Conservation (phyloP, 2,888 invertebrate genomes). For the Abrostola triplasia region DNA sequence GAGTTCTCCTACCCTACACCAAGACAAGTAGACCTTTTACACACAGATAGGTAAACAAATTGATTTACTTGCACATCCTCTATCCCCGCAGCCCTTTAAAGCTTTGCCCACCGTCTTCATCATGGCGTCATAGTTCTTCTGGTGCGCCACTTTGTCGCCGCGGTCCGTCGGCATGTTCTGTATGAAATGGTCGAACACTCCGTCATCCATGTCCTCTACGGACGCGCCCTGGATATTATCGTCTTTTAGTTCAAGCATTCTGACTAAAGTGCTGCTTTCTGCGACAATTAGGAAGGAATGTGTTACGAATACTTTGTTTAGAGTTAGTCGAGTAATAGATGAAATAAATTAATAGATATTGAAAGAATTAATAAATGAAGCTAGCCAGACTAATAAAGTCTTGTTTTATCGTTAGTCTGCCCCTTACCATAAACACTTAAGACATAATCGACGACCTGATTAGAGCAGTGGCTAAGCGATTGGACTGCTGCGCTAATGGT, state of each 20-base stretch:
- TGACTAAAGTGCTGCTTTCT: constrained; percentile 71
- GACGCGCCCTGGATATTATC: constrained; percentile 55
- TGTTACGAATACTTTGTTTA: constrained; percentile 29
- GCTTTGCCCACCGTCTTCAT: constrained; percentile 63
- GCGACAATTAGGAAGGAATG: constrained; percentile 45
- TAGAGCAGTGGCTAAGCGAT: no score
- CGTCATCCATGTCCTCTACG: constrained; percentile 61
- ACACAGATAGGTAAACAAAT: background rate
- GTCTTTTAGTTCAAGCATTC: constrained; percentile 71
- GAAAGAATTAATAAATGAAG: no score
- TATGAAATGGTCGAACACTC: constrained; percentile 69
- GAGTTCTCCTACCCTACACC: no score
- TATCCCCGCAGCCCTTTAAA: constrained; percentile 69
- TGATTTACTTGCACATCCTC: constrained; percentile 70
- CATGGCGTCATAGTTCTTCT: constrained; percentile 70
- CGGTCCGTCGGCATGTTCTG: constrained; percentile 66
- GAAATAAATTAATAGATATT: no score
- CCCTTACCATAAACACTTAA: no score
- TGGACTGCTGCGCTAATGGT: no score
- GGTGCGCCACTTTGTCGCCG: constrained; percentile 64
- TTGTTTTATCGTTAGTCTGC: no score
- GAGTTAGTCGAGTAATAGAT: constrained; percentile 6
- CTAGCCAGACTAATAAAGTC: no score
- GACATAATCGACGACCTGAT: no score
- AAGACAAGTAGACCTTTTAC: no score